Conservation (phyloP, 2,797 vertebrate species). For the Furcifer pardalis region DNA sequence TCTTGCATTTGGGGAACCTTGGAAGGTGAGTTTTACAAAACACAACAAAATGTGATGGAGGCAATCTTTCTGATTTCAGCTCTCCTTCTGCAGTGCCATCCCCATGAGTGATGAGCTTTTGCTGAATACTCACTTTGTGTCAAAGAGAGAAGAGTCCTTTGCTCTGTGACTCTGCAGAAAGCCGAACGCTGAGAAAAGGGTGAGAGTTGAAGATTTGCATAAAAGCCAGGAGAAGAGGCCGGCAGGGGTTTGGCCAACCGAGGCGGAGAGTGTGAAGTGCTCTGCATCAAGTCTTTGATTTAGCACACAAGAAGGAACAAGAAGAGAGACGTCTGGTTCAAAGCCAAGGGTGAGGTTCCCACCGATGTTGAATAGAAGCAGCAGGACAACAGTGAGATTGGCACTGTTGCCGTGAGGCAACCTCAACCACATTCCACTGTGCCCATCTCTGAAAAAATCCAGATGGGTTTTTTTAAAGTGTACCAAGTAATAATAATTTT, state of each 20-base stretch:
- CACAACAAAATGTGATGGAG: too few relatives aligned
- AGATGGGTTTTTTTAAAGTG: too few relatives aligned
- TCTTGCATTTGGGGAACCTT: neutral
- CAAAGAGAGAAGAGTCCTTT: accelerated
- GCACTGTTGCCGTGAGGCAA: constrained; percentile 38
- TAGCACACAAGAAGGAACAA: constrained; percentile 43
- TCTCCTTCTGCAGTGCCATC: too few relatives aligned
- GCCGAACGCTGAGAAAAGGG: neutral
- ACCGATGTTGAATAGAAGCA: constrained; percentile 24
- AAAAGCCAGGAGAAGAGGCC: constrained; percentile 11
- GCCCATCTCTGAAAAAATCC: constrained; percentile 33
- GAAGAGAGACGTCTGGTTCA: constrained; percentile 42
- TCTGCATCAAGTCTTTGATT: constrained; percentile 22
- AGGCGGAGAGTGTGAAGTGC: neutral
- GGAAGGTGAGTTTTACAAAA: neutral
- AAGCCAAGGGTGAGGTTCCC: constrained; percentile 43
- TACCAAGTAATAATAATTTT: too few relatives aligned
- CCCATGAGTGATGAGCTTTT: neutral
- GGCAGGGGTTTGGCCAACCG: neutral
- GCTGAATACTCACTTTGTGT: accelerated
- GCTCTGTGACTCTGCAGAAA: neutral
- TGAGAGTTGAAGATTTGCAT: neutral
- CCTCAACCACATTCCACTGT: neutral
- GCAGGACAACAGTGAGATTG: constrained; percentile 33
- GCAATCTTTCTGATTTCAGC: too few relatives aligned